phyloP scores from a whole-genome alignment of 2,797 vertebrate species.

The Denticeps clupeoides region DNA sequence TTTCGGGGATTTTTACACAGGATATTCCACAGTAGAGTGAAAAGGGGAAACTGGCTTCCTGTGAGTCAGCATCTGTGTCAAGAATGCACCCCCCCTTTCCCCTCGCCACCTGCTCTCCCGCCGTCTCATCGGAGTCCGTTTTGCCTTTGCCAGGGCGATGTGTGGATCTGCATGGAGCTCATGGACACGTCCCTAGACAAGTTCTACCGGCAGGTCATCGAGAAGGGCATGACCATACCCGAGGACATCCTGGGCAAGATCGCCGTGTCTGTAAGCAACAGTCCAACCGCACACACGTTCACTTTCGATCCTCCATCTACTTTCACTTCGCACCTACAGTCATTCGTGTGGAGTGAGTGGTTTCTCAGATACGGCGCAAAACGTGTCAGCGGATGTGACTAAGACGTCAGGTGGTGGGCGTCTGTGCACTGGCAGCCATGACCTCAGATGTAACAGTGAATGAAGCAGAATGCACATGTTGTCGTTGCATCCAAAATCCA shows the following conservation, averaged over 20 bases:
- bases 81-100: not conserved
- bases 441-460: no score
- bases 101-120: not conserved
- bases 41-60: slow-evolving; percentile 26
- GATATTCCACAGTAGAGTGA: slow-evolving; percentile 31
- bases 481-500: no score
- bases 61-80: slow-evolving; percentile 1
- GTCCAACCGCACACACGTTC: not conserved
- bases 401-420: no score
- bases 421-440: no score
- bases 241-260: slow-evolving; percentile 98
- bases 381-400: no score
- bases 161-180: slow-evolving; percentile 99
- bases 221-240: slow-evolving; percentile 85
- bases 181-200: slow-evolving; percentile 99
- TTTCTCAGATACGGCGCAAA: no score
- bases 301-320: no score
- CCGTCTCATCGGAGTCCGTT: not conserved
- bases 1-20: slow-evolving; percentile 33
- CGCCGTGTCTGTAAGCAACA: slow-evolving; percentile 82
- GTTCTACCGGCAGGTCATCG: slow-evolving; percentile 95
- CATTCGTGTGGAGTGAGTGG: no score
- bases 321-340: no score
- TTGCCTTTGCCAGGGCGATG: slow-evolving; percentile 77
- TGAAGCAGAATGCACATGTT: no score